Base-by-base conservation (phyloP, 2,797 vertebrate species). In the Myripristis murdjan region DNA sequence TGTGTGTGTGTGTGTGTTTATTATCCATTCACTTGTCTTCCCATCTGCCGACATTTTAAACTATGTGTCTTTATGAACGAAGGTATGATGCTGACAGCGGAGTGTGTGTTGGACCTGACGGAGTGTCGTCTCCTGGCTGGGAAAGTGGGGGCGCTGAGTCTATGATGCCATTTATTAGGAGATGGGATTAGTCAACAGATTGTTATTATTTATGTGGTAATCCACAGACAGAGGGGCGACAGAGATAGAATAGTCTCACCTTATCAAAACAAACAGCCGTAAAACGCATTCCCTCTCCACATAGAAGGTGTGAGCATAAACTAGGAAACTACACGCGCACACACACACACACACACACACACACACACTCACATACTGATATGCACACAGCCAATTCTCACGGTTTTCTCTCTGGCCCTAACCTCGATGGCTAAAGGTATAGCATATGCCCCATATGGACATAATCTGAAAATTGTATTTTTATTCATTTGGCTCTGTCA, bases 181-280 rank as follows among this genome's bases (percentile, higher is more conserved):
- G 75, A 70, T 51, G 51, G 89, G 83, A 87, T 91, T 89, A 89
- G 87, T 77, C 79, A 73, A 72, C 77, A 81, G 86, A 85, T 87
- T 63, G 39, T 86, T 82, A 66, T 79, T 84, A 83, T 89, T 79
- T 67, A 78, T 31, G 49, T 72, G 58, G 37, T 90, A 93, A 92
- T 93, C 88, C 85, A 78, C 73, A 81, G 73, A 90, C 88, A 73
- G 64, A 71, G 79, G 49, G 31, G 55, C 48, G 68, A 68, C 60
- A 31, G 68, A 77, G 73, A 85, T 84, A 84, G 71, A 28, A 31
- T 57, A 70, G 65, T 75, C 74, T 82, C 74, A 89, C 87, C 73
- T 88, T 90, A 90, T 91, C 86, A 83, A 84, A 81, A 73, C 69
- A 66, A 79, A 87, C 88, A 89, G 67, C 74, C 85, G 60, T 80